Base-by-base conservation (phyloP, 1,140 invertebrate species). In the Piezodorus guildinii region DNA sequence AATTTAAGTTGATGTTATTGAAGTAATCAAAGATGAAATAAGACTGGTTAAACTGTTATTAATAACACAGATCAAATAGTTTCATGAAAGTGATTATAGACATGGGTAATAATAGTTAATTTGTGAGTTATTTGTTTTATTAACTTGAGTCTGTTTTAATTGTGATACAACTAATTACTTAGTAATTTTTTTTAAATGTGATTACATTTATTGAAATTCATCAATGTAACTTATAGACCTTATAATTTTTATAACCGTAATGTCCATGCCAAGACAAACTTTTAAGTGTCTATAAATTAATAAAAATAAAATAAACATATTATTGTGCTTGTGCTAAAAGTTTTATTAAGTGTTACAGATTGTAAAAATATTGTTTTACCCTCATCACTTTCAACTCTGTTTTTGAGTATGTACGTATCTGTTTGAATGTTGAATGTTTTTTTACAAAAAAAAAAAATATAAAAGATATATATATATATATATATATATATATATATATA, bases 21-120 rank as follows among this genome's bases (percentile, higher is more conserved):
- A 61, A 66, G 58, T 66, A 66, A 66, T 66, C 61, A 63, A 66
- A 66, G 62, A 63, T 66, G 45, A 66, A 66, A 66, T 66, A 66
- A 66, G 65, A 66, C 65, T 66, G 65, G 62, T 64, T 66, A 63
- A 66, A 66, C 62, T 66, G 62, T 64, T 66, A 60, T 65, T 30
- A 52, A 56, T 51, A 61, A 65, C 62, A 66, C 65, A 63, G 62
- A 66, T 66, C 65, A 64, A 66, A 66, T 64, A 66, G 62, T 63
- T 65, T 66, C 54, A 58, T 56, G 62, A 66, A 52, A 58, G 62
- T 56, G 61, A 45, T 61, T 66, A 54, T 51, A 63, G 59, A 49
- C 39, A 46, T 46, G 44, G 65, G 62, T 61, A 46, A 54, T 52
- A 44, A 66, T 66, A 66, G 65, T 63, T 66, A 63, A 62, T 64